Evolutionary conservation across 2,797 vertebrate genomes (phyloP), one percentile per base, ranked within the genome.

Genomic region (Botia almorhae): DNA sequence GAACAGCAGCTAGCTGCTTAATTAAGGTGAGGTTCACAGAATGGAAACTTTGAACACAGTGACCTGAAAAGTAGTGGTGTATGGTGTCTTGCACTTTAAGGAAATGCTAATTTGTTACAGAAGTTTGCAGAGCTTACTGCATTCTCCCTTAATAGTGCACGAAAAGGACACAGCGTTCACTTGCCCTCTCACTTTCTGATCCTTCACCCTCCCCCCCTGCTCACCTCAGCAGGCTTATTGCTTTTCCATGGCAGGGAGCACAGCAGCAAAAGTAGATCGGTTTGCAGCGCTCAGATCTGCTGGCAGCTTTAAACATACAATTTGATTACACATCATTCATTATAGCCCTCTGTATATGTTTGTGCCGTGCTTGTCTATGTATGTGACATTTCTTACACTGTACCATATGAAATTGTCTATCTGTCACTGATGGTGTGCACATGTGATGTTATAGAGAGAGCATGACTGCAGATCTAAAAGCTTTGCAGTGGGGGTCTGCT

Each of bases 231-330:
- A 77, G 77, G 89, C 80, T 83, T 85, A 82, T 85, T 88, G 78
- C 82, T 90, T 90, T 89, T 89, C 88, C 88, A 87, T 87, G 84
- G 88, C 85, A 86, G 60, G 26, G 85, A 83, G 46, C 58, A 80
- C 69, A 86, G 84, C 84, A 88, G 77, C 85, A 83, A 86, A 88
- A 73, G 67, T 69, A 56, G 64, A 87, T 76, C 86, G 60, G 83
- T 81, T 74, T 33, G 61, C 84, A 58, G 71, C 17, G 53, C 65
- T 69, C 75, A 77, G 55, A 69, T 36, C 36, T 58, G 50, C 65
- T 69, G 75, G 36, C 74, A 76, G 74, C 64, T 77, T 77, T 21
- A 77, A 17, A 69, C 61, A 43, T 58, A 46, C 36, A 69, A 36
- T 69, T 55, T 69, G 51, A 69, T 58, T 48, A 58, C 53, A 58